Conservation (phyloP, 2,113 vertebrate genomes). For the Triplophysa rosa region DNA sequence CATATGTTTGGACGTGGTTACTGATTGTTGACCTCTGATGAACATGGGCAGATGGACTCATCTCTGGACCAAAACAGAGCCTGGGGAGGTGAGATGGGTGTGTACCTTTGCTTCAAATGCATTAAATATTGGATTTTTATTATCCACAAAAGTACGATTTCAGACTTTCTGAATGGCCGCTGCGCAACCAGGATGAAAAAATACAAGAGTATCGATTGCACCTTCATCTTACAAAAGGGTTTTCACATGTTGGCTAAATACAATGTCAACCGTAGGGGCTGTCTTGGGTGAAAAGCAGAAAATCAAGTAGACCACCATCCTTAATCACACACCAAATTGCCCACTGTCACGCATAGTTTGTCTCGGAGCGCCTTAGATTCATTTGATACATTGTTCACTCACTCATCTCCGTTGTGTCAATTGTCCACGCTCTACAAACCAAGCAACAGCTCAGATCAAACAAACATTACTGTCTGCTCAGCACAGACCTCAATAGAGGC, state of each 20-base stretch:
- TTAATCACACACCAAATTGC: slow-evolving; percentile 14
- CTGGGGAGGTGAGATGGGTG: slow-evolving; percentile 11
- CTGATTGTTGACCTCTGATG: slow-evolving; percentile 8
- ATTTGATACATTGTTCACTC: slow-evolving; percentile 29
- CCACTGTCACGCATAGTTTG: slow-evolving; percentile 8
- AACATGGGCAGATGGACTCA: slow-evolving; percentile 27
- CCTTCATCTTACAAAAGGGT: slow-evolving; percentile 40
- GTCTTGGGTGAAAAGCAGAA: slow-evolving; percentile 24
- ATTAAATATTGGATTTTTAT: slow-evolving; percentile 13
- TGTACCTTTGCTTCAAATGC: slow-evolving; percentile 33
- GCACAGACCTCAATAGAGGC: neutral
- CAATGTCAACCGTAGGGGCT: slow-evolving; percentile 12
- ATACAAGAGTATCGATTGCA: slow-evolving; percentile 42
- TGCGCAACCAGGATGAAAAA: neutral
- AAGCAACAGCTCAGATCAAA: neutral
- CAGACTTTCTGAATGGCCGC: neutral
- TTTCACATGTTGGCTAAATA: slow-evolving; percentile 45
- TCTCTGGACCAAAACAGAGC: slow-evolving; percentile 22
- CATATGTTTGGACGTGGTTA: slow-evolving; percentile 15
- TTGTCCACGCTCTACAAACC: slow-evolving; percentile 21
- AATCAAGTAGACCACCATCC: neutral
- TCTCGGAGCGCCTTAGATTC: slow-evolving; percentile 21
- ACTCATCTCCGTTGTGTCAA: slow-evolving; percentile 13
- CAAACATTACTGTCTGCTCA: neutral
- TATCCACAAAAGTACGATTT: neutral